These are phyloP conservation scores for Phalacrocorax brasilianus DNA, from an alignment of 2,113 vertebrate genomes.

Conservation along the genomic window DNA sequence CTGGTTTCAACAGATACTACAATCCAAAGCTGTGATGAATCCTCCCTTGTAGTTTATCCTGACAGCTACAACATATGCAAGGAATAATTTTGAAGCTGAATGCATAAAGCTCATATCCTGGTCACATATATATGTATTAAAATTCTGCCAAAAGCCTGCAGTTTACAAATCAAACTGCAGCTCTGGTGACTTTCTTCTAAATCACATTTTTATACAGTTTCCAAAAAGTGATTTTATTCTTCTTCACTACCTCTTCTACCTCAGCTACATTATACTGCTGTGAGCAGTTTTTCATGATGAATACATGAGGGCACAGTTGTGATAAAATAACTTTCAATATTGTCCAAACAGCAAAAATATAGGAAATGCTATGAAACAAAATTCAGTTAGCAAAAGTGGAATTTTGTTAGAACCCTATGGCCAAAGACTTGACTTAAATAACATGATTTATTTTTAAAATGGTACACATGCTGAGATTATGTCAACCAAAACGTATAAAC, in stretches of 20 bases:
- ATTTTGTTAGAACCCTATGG: background rate
- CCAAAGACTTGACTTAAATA: background rate
- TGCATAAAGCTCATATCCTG: background rate
- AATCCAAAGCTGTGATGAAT: background rate
- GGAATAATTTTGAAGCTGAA: background rate
- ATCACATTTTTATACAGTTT: background rate
- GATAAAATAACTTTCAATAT: background rate
- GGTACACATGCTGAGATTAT: background rate
- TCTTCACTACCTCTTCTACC: background rate
- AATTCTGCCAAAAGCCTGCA: background rate
- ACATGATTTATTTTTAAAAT: background rate
- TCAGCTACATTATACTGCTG: background rate
- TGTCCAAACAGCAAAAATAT: background rate
- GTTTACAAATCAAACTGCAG: background rate
- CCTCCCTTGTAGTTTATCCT: background rate
- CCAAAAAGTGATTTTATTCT: background rate
- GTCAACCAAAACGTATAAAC: background rate
- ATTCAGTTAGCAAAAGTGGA: background rate
- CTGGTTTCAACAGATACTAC: background rate
- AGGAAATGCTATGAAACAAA: background rate
- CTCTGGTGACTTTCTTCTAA: background rate
- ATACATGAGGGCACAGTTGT: background rate
- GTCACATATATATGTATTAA: background rate
- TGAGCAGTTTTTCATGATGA: background rate
- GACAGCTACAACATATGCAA: background rate